Conservation (phyloP, 2,888 invertebrate genomes). For the Trissonchulus sp. region DNA sequence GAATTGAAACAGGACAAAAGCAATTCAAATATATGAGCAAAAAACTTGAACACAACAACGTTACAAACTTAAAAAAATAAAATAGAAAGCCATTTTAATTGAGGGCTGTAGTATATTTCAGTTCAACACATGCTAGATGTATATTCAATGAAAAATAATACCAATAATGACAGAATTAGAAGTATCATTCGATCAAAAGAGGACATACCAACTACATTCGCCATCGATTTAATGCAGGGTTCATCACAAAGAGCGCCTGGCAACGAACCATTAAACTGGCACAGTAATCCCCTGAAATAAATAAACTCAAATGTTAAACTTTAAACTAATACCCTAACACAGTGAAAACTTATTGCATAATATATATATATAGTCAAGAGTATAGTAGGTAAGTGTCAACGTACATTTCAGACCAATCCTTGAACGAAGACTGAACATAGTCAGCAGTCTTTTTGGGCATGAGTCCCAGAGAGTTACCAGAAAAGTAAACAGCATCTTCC, state of each 20-base stretch:
- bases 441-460: conserved; percentile 56
- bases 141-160: no score
- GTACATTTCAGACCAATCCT: conserved; percentile 59
- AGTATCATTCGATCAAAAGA: no score
- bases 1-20: no score
- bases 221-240: conserved; percentile 49
- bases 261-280: conserved; percentile 52
- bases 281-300: conserved; percentile 47
- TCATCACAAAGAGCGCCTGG: conserved; percentile 57
- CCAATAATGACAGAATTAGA: no score
- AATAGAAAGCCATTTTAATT: no score
- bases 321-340: conserved; percentile 4
- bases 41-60: no score
- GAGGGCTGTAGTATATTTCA: no score
- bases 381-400: not conserved
- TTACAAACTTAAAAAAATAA: no score
- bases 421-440: conserved; percentile 54
- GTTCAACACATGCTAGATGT: no score
- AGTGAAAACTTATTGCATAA: not conserved
- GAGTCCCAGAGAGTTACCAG: conserved; percentile 61
- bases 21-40: no score
- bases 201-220: conserved; percentile 53
- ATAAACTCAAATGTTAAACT: conserved; percentile 15
- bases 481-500: conserved; percentile 59
- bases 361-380: not conserved